Conservation (phyloP, 2,888 invertebrate species). For the Diadegma fenestrale region DNA sequence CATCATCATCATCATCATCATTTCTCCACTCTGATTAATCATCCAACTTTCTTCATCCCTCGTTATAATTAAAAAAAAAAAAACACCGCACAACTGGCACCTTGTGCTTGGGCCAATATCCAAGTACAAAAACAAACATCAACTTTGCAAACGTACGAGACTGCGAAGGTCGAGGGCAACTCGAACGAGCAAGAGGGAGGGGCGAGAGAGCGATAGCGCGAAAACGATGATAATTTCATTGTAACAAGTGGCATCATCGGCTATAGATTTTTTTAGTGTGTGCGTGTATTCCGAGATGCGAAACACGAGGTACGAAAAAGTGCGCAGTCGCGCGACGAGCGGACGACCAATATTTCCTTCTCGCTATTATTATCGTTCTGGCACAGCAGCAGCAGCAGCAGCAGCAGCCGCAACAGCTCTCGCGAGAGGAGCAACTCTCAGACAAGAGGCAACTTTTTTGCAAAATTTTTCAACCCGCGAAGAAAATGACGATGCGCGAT, state of each 20-base stretch:
- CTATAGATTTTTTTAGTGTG: slow-evolving; percentile 24
- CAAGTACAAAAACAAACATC: slow-evolving; percentile 29
- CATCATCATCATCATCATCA: too few species aligned
- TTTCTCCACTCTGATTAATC: too few species aligned
- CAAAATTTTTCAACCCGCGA: neutral
- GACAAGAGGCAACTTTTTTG: too few species aligned
- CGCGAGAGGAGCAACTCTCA: slow-evolving; percentile 30
- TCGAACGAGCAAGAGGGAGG: too few species aligned
- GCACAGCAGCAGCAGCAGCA: too few species aligned
- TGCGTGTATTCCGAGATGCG: too few species aligned
- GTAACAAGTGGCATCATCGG: slow-evolving; percentile 21
- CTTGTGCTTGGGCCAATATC: neutral
- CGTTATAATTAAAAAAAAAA: too few species aligned
- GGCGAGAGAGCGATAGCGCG: slow-evolving; percentile 9
- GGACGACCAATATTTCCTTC: slow-evolving; percentile 55
- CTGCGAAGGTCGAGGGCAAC: slow-evolving; percentile 27
- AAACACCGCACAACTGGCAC: neutral
- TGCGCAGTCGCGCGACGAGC: slow-evolving; percentile 46
- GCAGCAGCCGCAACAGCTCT: too few species aligned
- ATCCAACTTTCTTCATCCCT: too few species aligned
- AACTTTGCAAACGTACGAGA: neutral
- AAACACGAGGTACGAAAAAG: too few species aligned
- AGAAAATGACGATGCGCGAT: neutral
- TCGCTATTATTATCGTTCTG: slow-evolving; percentile 62
- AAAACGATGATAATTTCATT: slow-evolving; percentile 4